These are phyloP conservation scores for Gasteruption jaculator DNA, from an alignment of 2,888 invertebrate species.

Conservation along the genomic window DNA sequence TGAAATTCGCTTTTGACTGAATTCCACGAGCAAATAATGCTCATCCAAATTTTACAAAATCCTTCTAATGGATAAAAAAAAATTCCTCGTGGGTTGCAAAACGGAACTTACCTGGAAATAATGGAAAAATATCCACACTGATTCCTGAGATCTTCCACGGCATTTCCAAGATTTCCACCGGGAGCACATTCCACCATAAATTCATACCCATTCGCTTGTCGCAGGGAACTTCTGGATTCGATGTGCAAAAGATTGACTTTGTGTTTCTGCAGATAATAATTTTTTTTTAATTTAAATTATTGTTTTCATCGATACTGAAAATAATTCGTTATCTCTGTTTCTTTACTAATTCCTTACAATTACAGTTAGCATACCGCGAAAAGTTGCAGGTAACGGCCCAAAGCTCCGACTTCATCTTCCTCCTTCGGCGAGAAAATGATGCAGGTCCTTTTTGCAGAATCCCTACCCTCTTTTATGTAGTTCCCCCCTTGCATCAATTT, in stretches of 20 bases:
- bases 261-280: constrained; percentile 41
- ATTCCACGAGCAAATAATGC: no score
- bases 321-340: background rate
- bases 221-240: constrained; percentile 85
- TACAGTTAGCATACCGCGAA: constrained; percentile 63
- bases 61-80: no score
- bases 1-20: no score
- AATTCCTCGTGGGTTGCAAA: no score
- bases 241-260: constrained; percentile 85
- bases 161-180: constrained; percentile 69
- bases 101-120: constrained; percentile 61
- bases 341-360: background rate
- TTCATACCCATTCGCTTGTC: constrained; percentile 76
- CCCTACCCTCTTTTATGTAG: constrained; percentile 76
- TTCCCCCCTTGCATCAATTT: constrained; percentile 77
- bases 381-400: constrained; percentile 82
- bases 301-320: background rate
- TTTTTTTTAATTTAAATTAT: no score
- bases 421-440: constrained; percentile 84
- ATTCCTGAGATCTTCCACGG: constrained; percentile 69
- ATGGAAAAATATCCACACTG: constrained; percentile 78
- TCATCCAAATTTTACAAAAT: no score
- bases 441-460: constrained; percentile 73
- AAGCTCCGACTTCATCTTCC: constrained; percentile 77
- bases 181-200: constrained; percentile 93